Evolutionary conservation across 1,140 invertebrate genomes (phyloP), one percentile per base, ranked within the genome.

Genomic region (Cydia amplana): DNA sequence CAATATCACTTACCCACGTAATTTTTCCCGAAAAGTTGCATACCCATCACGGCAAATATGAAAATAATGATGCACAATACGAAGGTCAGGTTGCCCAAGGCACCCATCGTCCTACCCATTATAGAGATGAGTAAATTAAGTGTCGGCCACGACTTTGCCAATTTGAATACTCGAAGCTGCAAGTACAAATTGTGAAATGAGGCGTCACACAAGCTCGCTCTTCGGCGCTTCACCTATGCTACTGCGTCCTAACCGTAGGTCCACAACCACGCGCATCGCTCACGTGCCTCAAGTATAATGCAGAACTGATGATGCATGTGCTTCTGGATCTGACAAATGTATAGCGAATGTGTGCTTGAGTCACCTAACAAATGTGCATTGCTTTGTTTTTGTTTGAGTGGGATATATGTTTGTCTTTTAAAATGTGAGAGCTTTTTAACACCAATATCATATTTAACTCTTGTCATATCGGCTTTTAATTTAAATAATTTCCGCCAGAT

Each of bases 41-140:
- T 99, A 82, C 98, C 98, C 97, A 99, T 98, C 78, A 99, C 98
- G 91, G 98, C 98, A 93, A 98, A 99, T 90, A 99, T 99, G 95
- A 99, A 99, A 93, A 99, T 98, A 92, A 99, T 98, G 93, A 99
- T 99, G 89, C 96, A 98, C 87, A 99, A 95, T 80, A 99, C 97
- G 94, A 99, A 98, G 81, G 97, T 98, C 90, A 99, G 94, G 94
- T 99, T 99, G 94, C 98, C 98, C 92, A 99, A 95, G 84, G 98
- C 98, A 85, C 98, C 98, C 94, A 99, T 97, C 36, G 98, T 99
- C 94, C 97, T 96, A 79, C 97, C 98, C 96, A 99, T 99, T 91
- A 99, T 99, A 82, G 98, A 98, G 89, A 99, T 99, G 82, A 99
- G 95, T 94, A 99, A 95, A 95, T 99, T 99, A 87, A 99, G 94